Base-by-base conservation (phyloP, 2,113 vertebrate species). In the Seriola rivoliana region DNA sequence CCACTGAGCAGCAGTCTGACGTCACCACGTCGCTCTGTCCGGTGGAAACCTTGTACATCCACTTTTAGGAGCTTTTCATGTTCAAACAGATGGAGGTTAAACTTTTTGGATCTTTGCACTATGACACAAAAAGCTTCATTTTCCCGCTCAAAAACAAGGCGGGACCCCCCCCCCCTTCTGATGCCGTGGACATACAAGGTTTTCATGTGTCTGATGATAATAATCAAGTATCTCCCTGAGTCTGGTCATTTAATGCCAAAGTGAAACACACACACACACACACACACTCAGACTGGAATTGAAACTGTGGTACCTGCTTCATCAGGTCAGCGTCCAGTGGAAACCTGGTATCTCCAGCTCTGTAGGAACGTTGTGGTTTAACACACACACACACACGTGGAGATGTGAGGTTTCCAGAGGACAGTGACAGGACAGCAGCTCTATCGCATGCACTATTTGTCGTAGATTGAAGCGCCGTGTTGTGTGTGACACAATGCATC, bases 381-480 rank as follows among this genome's bases (percentile, higher is more conserved):
- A 52, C 5, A 8, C 50, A 17, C 14, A 48, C 21, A 25, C 3
- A 48, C 21, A 25, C 3, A 44, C 42, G 12, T 2, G 14, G 58
- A 63, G 72, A 21, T 42, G 66, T 8, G 11, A 16, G 76, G 23
- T 60, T 85, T 44, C 9, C 12, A 16, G n/a, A 57, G 48, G 57
- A 57, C 12, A 1, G 73, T 7, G 34, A 5, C 23, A 1, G 17
- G 0, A 0, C 42, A 78, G 86, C 90, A 73, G 82, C 73, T 90
- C 42, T 85, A 29, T 87, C n/a, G 62, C 81, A 75, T 92, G 93
- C 93, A 92, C 93, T 92, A 92, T 87, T 66, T 57, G 85, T 92
- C 38, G 59, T 91, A 54, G 69, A 72, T 84, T 88, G 82, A 90
- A 93, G 91, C 88, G 79, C 88, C 85, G 40, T 6, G 76, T 88